Base-by-base conservation (phyloP, 2,797 vertebrate species). In the Sparus aurata region DNA sequence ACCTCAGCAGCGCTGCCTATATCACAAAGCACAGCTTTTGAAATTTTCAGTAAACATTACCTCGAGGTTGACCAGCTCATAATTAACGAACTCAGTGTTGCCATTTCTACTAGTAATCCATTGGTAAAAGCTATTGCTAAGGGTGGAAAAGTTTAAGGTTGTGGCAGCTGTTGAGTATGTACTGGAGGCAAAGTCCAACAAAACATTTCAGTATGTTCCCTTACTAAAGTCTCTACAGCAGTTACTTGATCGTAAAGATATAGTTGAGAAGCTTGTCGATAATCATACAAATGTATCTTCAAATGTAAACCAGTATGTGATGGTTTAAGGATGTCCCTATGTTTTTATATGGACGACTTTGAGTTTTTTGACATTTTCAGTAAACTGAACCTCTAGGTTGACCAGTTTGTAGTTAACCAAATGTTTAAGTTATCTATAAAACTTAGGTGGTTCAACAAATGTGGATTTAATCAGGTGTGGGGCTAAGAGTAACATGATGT, bases 51-150 rank as follows among this genome's bases (percentile, higher is more conserved):
- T 2, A 13, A 68, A 5, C 34, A 74, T 58, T 12, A 74, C 22
- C 18, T 54, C 1, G 22, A 79, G 6, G 50, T 73, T 34, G 30
- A 69, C 12, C 16, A 62, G 25, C n/a, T 47, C 3, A 8, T 74
- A 43, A 61, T 73, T 34, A 17, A 73, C 12, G 4, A 79, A 5
- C 0, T 65, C 1, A 38, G 12, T 3, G 2, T 18, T 30, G 64
- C 20, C 1, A 52, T 74, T 30, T 74, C 30, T 59, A 64, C 52
- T 7, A 0, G 38, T 58, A 67, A 60, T 55, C 13, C 27, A n/a
- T 67, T 73, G 46, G 0, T 25, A 12, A 67, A 73, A 61, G 43
- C 49, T 34, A 47, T 67, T 25, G 27, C 25, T 17, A 67, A 54
- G 9, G 63, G 1, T 1, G 13, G 63, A 27, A 27, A 27, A 27